Evolutionary conservation across 2,113 vertebrate genomes (phyloP), one percentile per base, ranked within the genome.

Genomic region (Pollachius pollachius): DNA sequence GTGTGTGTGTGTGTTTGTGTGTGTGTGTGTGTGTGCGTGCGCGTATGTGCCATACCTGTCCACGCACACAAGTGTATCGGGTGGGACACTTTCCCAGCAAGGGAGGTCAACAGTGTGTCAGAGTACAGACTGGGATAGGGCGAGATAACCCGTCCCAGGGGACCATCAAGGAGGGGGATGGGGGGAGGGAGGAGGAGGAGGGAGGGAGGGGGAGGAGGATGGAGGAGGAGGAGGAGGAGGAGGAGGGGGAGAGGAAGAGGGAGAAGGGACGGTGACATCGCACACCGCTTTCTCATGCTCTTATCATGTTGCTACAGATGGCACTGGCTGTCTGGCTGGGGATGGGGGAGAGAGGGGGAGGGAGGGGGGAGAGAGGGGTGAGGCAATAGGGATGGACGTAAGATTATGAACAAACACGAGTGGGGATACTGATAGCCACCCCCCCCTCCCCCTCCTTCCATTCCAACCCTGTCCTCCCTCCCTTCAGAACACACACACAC

Each of bases 241-340:
- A 62, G 54, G 57, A 67, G 56, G 66, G 25, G 59, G 67, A 69
- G n/a, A 64, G 59, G 70, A 23, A 23, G 23, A 23, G 23, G 23
- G 61, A 57, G 65, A 11, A 41, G 68, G 61, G 65, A 30, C 62
- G 37, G 68, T 56, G 64, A 70, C 62, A 68, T 56, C 41, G 34
- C 48, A 41, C 37, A 56, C 54, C 17, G 54, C 54, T 67, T 78
- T 85, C 79, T 79, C 74, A 21, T 27, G 67, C 72, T 80, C 81
- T 90, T 90, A 90, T 91, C 89, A 34, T 86, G 87, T 87, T 87
- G 77, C 73, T 86, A 67, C 88, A 91, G 87, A 83, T 81, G 87
- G 68, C 76, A 23, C 52, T 19, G 34, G 56, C 37, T 41, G 37
- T 6, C 37, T 6, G 23, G 73, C 19, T 27, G 21, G 70, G 65